Conservation (phyloP, 2,797 vertebrate genomes). For the Lophius americanus region DNA sequence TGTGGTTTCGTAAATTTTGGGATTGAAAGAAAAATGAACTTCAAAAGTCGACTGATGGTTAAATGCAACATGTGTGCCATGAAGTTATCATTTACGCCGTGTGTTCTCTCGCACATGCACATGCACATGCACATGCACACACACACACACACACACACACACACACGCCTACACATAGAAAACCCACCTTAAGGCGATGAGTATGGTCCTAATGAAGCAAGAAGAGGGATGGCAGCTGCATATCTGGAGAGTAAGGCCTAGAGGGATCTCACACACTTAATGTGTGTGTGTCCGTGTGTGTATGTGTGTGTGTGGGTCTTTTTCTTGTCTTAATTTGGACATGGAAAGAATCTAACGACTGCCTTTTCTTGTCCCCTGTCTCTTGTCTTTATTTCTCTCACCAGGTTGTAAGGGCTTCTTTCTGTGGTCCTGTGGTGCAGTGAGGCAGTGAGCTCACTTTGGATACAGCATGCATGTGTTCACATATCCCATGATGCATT, state of each 20-base stretch:
- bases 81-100: slow-evolving; percentile 58
- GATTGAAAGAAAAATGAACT: slow-evolving; percentile 17
- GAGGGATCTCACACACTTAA: slow-evolving; percentile 58
- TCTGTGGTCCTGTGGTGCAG: slow-evolving; percentile 80
- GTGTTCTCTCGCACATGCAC: slow-evolving; percentile 10
- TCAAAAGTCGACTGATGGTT: slow-evolving; percentile 46
- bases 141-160: background rate
- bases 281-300: slow-evolving; percentile 21
- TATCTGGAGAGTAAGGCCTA: slow-evolving; percentile 62
- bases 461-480: slow-evolving; percentile 88
- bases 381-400: slow-evolving; percentile 32
- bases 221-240: slow-evolving; percentile 68
- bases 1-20: slow-evolving; percentile 18
- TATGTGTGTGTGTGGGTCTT: slow-evolving; percentile 8
- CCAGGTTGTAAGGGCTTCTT: slow-evolving; percentile 90
- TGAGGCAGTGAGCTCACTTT: slow-evolving; percentile 87
- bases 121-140: slow-evolving; percentile 1
- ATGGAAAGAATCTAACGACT: slow-evolving; percentile 35
- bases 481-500: slow-evolving; percentile 87
- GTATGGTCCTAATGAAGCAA: slow-evolving; percentile 74
- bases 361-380: slow-evolving; percentile 17
- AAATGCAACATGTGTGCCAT: slow-evolving; percentile 49
- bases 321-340: slow-evolving; percentile 27
- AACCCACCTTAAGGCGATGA: slow-evolving; percentile 68
- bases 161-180: slow-evolving; percentile 6